phyloP scores from a whole-genome alignment of 2,797 vertebrate genomes.

The Perodicticus potto region DNA sequence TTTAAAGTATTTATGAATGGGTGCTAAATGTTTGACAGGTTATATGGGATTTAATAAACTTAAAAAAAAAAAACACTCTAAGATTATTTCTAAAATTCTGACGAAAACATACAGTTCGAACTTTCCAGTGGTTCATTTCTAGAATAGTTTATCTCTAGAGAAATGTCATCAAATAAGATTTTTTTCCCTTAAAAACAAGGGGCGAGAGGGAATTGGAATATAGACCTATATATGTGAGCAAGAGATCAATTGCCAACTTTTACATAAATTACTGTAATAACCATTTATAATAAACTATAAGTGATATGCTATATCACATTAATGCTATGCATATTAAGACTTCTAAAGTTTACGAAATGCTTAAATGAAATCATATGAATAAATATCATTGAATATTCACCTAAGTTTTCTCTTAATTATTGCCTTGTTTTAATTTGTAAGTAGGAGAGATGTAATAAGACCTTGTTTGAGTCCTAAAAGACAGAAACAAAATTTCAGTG shows the following conservation, averaged over 20 bases:
- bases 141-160: neutral
- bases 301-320: neutral
- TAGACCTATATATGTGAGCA: neutral
- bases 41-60: neutral
- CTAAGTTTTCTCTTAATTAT: neutral
- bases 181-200: neutral
- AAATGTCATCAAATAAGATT: conserved; percentile 11
- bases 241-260: neutral
- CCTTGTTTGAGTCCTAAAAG: neutral
- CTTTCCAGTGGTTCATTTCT: conserved; percentile 11
- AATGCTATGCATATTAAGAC: neutral
- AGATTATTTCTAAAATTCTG: neutral
- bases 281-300: neutral
- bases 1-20: conserved; percentile 37
- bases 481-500: neutral
- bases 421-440: neutral
- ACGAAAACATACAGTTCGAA: neutral
- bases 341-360: neutral
- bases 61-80: neutral
- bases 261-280: neutral
- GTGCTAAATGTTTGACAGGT: neutral
- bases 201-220: neutral
- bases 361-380: neutral
- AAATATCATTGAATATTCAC: neutral
- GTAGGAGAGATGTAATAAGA: neutral